phyloP scores from a whole-genome alignment of 1,140 invertebrate genomes.

The Drusus annulatus region DNA sequence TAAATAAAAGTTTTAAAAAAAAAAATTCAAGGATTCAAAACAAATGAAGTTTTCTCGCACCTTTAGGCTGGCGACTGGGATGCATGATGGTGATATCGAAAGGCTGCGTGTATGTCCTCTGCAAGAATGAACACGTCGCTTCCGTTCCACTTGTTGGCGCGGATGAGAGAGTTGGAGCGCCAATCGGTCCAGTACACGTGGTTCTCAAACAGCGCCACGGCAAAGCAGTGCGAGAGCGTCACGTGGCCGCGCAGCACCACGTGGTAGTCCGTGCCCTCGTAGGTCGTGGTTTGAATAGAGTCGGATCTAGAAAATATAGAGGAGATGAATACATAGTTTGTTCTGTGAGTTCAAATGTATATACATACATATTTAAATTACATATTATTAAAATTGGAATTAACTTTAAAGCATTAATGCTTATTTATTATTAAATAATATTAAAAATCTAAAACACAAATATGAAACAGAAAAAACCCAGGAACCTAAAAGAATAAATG shows the following conservation, averaged over 20 bases:
- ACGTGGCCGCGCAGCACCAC: conserved; percentile 79
- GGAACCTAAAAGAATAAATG: too few species aligned
- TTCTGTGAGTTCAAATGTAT: too few species aligned
- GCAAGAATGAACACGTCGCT: conserved; percentile 75
- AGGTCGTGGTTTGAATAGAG: conserved; percentile 86
- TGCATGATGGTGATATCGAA: conserved; percentile 89
- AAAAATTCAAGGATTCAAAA: too few species aligned
- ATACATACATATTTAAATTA: too few species aligned
- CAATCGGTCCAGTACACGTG: conserved; percentile 96
- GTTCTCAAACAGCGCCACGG: conserved; percentile 86
- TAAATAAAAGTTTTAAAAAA: too few species aligned
- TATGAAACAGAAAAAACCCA: too few species aligned
- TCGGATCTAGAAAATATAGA: conserved; percentile 75
- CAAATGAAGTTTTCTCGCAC: conserved; percentile 29
- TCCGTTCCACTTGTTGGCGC: conserved; percentile 83
- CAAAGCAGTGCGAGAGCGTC: conserved; percentile 89
- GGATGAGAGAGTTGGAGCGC: conserved; percentile 80
- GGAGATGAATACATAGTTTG: neutral
- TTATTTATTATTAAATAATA: too few species aligned
- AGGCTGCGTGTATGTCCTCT: conserved; percentile 80
- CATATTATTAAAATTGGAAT: too few species aligned
- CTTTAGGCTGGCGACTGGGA: conserved; percentile 79
- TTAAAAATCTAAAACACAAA: too few species aligned
- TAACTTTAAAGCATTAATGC: too few species aligned
- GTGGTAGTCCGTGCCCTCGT: conserved; percentile 83